Evolutionary conservation across 2,113 vertebrate genomes (phyloP).

Genomic region (Penelope pileata): DNA sequence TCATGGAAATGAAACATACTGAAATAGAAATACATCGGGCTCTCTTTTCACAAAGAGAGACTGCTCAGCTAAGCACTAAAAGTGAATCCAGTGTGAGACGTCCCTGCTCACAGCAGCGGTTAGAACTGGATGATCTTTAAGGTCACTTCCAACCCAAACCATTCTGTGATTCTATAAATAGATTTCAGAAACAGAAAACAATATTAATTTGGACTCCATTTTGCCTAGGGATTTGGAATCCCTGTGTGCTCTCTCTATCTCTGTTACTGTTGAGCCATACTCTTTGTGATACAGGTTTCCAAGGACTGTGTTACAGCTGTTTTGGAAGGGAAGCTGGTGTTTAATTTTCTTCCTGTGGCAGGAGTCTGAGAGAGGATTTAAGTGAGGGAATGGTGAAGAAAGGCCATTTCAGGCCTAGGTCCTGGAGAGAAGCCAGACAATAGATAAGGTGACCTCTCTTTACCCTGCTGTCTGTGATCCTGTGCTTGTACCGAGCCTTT

Average conservation of each 20-base stretch:
- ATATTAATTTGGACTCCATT: not conserved
- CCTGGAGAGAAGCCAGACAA: not conserved
- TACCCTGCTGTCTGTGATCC: not conserved
- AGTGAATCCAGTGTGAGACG: not conserved
- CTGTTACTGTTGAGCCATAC: not conserved
- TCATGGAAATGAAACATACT: not conserved
- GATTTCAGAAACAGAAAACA: not conserved
- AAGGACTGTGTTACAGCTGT: not conserved
- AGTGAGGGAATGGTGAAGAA: not conserved
- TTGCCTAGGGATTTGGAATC: not conserved
- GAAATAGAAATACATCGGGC: not conserved
- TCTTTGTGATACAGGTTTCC: not conserved
- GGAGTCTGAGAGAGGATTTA: not conserved
- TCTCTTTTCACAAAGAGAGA: not conserved
- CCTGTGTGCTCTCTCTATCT: not conserved
- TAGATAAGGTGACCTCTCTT: not conserved
- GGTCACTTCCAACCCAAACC: not conserved
- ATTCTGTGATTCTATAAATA: not conserved
- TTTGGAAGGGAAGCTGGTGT: not conserved
- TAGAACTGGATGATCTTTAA: not conserved
- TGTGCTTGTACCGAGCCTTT: not conserved
- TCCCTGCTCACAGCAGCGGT: too few relatives aligned
- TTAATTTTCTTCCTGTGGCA: not conserved
- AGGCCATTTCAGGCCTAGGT: not conserved
- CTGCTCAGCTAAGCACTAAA: not conserved